A percentile compares a stretch with the other conserved stretches of the same genome.
These are phyloP conservation scores for Diarsia rubi DNA, from an alignment of 2,888 invertebrate species.

Conservation along the genomic window DNA sequence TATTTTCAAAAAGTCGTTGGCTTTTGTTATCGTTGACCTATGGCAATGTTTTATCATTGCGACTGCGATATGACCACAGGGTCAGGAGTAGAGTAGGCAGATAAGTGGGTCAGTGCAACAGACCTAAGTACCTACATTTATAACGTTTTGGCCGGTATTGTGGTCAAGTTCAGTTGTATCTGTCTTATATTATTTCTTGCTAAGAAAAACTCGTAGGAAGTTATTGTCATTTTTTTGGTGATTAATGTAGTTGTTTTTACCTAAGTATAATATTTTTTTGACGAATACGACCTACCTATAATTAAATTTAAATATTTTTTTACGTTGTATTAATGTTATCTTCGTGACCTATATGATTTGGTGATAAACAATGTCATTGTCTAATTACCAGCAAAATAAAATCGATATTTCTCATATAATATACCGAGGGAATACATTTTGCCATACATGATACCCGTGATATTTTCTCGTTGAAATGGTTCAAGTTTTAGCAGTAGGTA, in stretches of 20 bases:
- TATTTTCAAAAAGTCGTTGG: conserved; percentile 87
- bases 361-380: background rate
- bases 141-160: conserved; percentile 75
- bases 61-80: conserved; percentile 81
- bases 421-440: background rate
- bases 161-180: conserved; percentile 87
- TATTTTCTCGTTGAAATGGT: background rate
- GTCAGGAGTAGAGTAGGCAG: conserved; percentile 81
- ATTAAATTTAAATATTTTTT: background rate
- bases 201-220: conserved; percentile 19
- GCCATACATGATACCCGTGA: background rate
- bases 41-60: conserved; percentile 76
- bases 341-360: conserved; percentile 5
- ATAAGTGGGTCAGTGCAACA: conserved; percentile 87
- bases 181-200: conserved; percentile 23
- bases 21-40: conserved; percentile 82
- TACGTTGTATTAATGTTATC: conserved; percentile 2
- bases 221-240: no score
- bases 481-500: background rate
- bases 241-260: background rate
- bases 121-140: conserved; percentile 68
- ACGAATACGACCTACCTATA: background rate
- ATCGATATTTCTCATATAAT: background rate
- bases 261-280: background rate
- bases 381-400: background rate